Conservation (phyloP, 2,888 invertebrate genomes). For the Drosophila mercatorum region DNA sequence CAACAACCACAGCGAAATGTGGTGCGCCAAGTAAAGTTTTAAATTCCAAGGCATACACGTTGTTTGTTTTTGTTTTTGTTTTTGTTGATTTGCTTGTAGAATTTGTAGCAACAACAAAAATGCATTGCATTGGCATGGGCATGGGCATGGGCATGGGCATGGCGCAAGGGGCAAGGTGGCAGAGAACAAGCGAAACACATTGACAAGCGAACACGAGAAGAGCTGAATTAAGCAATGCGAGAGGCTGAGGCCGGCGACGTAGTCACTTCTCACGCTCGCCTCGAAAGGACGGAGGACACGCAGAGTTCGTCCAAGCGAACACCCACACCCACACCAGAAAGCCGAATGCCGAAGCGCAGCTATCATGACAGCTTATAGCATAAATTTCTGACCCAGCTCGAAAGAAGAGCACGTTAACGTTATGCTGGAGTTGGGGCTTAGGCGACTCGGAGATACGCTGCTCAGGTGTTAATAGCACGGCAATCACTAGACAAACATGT, state of each 20-base stretch:
- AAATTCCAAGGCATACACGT: slow-evolving; percentile 75
- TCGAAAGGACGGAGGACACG: slow-evolving; percentile 60
- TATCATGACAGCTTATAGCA: slow-evolving; percentile 69
- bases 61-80: slow-evolving; percentile 74
- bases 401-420: slow-evolving; percentile 1
- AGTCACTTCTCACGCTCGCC: slow-evolving; percentile 69
- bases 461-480: background rate
- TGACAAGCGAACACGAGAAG: slow-evolving; percentile 64
- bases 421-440: background rate
- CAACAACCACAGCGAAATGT: slow-evolving; percentile 38
- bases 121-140: slow-evolving; percentile 67
- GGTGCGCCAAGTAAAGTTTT: slow-evolving; percentile 63
- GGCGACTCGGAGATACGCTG: slow-evolving; percentile 35
- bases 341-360: slow-evolving; percentile 50
- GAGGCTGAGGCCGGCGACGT: slow-evolving; percentile 21
- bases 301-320: slow-evolving; percentile 44
- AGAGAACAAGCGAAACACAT: slow-evolving; percentile 56
- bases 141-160: slow-evolving; percentile 4
- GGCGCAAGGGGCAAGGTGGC: slow-evolving; percentile 23
- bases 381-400: slow-evolving; percentile 47
- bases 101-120: slow-evolving; percentile 78
- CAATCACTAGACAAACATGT: background rate
- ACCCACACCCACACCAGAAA: slow-evolving; percentile 58
- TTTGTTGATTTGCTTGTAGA: slow-evolving; percentile 73
- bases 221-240: slow-evolving; percentile 25